These are phyloP conservation scores for Hyposoter dolosus DNA, from an alignment of 2,888 invertebrate species.

Conservation along the genomic window DNA sequence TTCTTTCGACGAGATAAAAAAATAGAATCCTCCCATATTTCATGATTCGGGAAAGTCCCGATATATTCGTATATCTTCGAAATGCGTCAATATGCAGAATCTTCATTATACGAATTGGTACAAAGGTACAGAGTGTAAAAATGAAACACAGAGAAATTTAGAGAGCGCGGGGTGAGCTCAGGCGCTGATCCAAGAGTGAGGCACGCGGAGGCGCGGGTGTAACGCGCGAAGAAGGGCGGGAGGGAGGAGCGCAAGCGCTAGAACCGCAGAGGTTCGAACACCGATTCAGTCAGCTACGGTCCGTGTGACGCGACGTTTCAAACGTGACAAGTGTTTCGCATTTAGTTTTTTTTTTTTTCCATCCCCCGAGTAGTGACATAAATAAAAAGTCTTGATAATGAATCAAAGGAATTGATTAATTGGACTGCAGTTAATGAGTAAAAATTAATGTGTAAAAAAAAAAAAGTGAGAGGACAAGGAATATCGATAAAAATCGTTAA, in stretches of 20 bases:
- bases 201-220: not conserved
- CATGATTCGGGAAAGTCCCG: not conserved
- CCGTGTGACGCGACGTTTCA: conserved; percentile 76
- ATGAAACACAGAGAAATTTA: not conserved
- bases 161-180: not conserved
- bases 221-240: not conserved
- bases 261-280: conserved; percentile 69
- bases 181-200: conserved; percentile 47
- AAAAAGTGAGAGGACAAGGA: not conserved
- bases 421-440: not conserved
- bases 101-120: not conserved
- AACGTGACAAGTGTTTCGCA: conserved; percentile 10
- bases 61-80: not conserved
- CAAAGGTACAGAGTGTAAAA: not conserved
- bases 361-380: not conserved
- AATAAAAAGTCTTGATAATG: not conserved
- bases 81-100: not conserved
- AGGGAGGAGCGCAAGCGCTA: conserved; percentile 75
- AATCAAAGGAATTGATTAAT: not conserved
- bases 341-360: not conserved
- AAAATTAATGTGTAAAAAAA: not conserved
- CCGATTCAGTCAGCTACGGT: conserved; percentile 76
- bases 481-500: not conserved
- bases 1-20: not conserved
- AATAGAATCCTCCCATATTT: not conserved